Percentiles rank a stretch among this genome's conserved stretches.
These are phyloP conservation scores for Turritopsis dohrnii DNA, from an alignment of 30 jellyfish, hydroid and myxozoan genomes.

Conservation along the genomic window DNA sequence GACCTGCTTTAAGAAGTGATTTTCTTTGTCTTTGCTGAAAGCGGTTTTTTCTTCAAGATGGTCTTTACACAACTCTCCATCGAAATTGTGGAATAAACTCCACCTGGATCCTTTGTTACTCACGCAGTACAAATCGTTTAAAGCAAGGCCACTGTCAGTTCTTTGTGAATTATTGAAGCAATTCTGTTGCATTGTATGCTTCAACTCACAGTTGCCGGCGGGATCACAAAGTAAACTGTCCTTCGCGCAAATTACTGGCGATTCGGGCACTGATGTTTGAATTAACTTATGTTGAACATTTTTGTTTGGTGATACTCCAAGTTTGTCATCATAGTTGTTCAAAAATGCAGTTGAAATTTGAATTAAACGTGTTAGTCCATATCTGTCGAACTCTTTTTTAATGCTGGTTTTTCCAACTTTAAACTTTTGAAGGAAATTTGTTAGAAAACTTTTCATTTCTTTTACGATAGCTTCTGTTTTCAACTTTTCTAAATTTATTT, in stretches of 20 bases:
- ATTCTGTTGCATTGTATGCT: not conserved
- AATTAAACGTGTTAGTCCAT: not conserved
- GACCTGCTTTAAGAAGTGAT: not conserved
- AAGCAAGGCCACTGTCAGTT: not conserved
- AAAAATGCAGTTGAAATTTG: not conserved
- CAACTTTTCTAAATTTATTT: not conserved
- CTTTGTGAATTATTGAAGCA: not conserved
- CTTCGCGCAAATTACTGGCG: not conserved
- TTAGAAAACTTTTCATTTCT: not conserved
- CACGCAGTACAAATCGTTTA: not conserved
- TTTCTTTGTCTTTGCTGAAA: not conserved
- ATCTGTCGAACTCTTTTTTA: not conserved
- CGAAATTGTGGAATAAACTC: not conserved
- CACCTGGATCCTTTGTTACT: not conserved
- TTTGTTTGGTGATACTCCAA: not conserved
- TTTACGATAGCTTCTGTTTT: not conserved
- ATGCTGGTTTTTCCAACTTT: not conserved
- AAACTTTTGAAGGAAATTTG: not conserved
- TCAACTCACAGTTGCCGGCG: not conserved
- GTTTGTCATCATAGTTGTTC: not conserved
- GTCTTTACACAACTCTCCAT: not conserved
- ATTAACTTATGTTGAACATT: not conserved
- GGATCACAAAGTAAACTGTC: not conserved
- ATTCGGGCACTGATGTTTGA: not conserved
- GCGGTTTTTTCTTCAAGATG: not conserved